Evolutionary conservation across 2,888 invertebrate species (phyloP).

Genomic region (Dasypolia templi): DNA sequence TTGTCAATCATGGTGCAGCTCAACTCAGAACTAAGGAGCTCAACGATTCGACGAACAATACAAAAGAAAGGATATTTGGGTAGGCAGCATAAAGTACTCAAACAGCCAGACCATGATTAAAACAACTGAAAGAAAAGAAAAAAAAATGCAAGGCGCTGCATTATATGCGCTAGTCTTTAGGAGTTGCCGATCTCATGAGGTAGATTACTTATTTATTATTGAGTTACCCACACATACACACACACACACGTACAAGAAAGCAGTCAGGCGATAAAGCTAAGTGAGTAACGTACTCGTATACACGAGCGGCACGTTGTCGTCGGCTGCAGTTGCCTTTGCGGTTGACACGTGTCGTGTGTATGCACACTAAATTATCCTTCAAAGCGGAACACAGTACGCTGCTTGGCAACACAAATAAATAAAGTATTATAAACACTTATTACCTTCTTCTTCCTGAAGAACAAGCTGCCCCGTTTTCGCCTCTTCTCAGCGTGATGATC

Average conservation of each 20-base stretch:
- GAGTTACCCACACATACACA: slow-evolving; percentile 2
- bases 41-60: no score
- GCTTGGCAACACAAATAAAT: slow-evolving; percentile 25
- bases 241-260: slow-evolving; percentile 7
- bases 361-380: background rate
- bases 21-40: no score
- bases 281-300: no score
- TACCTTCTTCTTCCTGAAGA: slow-evolving; percentile 97
- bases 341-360: no score
- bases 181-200: background rate
- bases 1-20: no score
- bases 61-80: no score
- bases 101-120: no score
- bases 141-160: background rate
- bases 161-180: background rate
- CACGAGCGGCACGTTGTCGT: no score
- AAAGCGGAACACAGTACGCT: slow-evolving; percentile 1
- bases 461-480: slow-evolving; percentile 96
- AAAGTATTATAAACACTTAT: slow-evolving; percentile 22
- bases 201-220: background rate
- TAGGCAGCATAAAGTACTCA: no score
- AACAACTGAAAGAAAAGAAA: no score
- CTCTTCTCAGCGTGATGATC: slow-evolving; percentile 96
- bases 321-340: no score
- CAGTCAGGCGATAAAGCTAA: slow-evolving; percentile 27